Base-by-base conservation (phyloP, 2,113 vertebrate species). In the Heterochromis multidens region DNA sequence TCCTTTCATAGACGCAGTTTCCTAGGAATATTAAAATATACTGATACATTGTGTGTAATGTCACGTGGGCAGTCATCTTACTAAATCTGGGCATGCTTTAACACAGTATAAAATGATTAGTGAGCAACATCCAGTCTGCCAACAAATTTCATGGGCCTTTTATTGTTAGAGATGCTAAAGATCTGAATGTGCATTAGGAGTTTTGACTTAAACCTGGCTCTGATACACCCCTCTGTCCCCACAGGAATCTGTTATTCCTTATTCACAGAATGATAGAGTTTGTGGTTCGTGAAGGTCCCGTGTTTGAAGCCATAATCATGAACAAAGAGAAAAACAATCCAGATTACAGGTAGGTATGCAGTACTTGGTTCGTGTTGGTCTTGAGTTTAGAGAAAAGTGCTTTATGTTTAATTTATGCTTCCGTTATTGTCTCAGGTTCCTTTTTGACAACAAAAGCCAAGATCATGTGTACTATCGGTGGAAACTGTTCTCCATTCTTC, bases 201-300 rank as follows among this genome's bases (percentile, higher is more conserved):
- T 77, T 74, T 83, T 82, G 59, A 79, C 16, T 37, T 84, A 59
- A 87, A 89, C 87, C 79, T 87, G 46, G 52, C 33, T 87, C 93
- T 96, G 70, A 93, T 82, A 33, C 56, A 0, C 60, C 91, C 46
- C 13, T 90, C 70, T 92, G 67, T 37, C 72, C 81, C 94, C 56
- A 29, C 92, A 97, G 96, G 94, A 96, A 95, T 91, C 93, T 97
- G 59, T 92, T 97, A 86, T 94, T 96, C 90, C 93, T 96, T 57
- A 96, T 97, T 77, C 96, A 97, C 94, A 95, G 96, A 89, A 97
- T 96, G 96, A 95, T 97, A 89, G 96, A 97, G 94, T 97, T 97
- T 95, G 96, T 97, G 93, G 96, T 97, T 90, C 95, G 96, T 92
- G 96, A 97, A 88, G 96, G 96, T 57, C 96, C 96, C 5, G 91